These are phyloP conservation scores for Hipparchia semele DNA, from an alignment of 2,888 invertebrate species.

Conservation along the genomic window DNA sequence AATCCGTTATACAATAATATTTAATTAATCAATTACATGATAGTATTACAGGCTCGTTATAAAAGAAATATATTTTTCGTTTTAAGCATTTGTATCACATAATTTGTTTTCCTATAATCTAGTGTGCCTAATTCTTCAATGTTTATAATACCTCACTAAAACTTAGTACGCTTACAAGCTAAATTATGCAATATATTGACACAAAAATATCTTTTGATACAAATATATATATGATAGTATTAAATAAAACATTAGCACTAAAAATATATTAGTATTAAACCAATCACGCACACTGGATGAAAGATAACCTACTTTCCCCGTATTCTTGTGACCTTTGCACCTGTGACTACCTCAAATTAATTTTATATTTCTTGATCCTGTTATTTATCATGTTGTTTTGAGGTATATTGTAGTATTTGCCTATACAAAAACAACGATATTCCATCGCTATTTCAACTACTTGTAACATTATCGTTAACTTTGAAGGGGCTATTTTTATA, in stretches of 20 bases:
- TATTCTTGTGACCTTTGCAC: neutral
- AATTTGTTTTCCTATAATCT: slow-evolving; percentile 59
- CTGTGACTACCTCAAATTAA: neutral
- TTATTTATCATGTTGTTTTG: neutral
- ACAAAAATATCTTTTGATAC: slow-evolving; percentile 57
- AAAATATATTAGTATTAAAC: slow-evolving; percentile 21
- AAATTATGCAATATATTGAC: slow-evolving; percentile 75
- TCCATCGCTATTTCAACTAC: neutral
- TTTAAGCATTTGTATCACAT: slow-evolving; percentile 68
- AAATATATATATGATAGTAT: slow-evolving; percentile 22
- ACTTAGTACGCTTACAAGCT: slow-evolving; percentile 64
- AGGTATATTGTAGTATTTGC: neutral
- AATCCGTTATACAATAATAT: slow-evolving; percentile 27
- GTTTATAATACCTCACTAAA: slow-evolving; percentile 42
- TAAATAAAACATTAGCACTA: slow-evolving; percentile 32
- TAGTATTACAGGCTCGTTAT: slow-evolving; percentile 57
- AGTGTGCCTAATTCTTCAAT: slow-evolving; percentile 45
- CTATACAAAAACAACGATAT: neutral
- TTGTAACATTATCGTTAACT: neutral
- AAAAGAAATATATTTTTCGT: slow-evolving; percentile 59
- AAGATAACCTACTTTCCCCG: neutral
- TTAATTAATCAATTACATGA: slow-evolving; percentile 34
- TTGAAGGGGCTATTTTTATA: too few relatives aligned
- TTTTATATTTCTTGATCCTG: neutral
- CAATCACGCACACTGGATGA: slow-evolving; percentile 2